A percentile compares a stretch with the other conserved stretches of the same genome.
phyloP scores from a whole-genome alignment of 2,888 invertebrate species.

The Thymelicus lineola region DNA sequence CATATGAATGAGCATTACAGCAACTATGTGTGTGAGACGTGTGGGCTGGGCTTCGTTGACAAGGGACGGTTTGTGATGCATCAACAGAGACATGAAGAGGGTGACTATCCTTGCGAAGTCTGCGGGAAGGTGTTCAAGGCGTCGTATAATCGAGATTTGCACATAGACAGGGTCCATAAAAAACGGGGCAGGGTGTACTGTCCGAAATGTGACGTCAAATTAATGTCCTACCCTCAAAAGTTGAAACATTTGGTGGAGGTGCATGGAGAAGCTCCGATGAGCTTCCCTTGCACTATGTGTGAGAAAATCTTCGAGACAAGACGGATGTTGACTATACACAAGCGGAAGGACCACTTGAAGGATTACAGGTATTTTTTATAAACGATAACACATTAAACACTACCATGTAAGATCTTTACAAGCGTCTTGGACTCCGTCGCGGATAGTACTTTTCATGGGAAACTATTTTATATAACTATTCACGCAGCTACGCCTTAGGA shows the following conservation, averaged over 20 bases:
- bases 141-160: constrained; percentile 62
- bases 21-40: constrained; percentile 75
- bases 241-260: constrained; percentile 74
- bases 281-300: constrained; percentile 68
- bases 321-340: constrained; percentile 69
- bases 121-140: constrained; percentile 75
- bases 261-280: constrained; percentile 70
- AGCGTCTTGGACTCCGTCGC: no score
- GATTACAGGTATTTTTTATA: constrained; percentile 62
- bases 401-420: no score
- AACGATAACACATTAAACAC: no score
- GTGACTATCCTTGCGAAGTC: constrained; percentile 67
- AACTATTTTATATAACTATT: no score
- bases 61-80: constrained; percentile 71
- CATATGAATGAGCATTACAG: constrained; percentile 78
- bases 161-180: constrained; percentile 66
- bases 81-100: constrained; percentile 68
- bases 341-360: constrained; percentile 72
- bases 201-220: constrained; percentile 71
- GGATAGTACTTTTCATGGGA: no score
- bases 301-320: constrained; percentile 68
- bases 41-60: constrained; percentile 68
- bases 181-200: constrained; percentile 70
- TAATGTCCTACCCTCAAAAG: constrained; percentile 77
- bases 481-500: no score